phyloP scores from a whole-genome alignment of 1,140 invertebrate genomes.

The Drosophila bipectinata region DNA sequence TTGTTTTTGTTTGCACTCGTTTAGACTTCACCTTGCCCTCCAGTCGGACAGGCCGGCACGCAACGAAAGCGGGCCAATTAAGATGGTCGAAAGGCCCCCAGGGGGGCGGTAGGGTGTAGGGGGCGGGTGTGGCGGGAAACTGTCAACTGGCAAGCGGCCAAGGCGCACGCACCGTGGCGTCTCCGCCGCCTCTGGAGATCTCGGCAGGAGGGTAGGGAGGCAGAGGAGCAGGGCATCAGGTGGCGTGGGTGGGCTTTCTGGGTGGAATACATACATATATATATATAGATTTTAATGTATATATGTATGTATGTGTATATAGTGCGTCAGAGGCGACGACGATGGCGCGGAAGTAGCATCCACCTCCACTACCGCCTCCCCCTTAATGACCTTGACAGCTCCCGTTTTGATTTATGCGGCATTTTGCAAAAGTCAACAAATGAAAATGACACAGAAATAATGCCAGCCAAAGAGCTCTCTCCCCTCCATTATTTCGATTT shows the following conservation, averaged over 20 bases:
- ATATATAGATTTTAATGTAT: neutral
- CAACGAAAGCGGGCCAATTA: constrained; percentile 53
- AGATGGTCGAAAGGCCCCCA: neutral
- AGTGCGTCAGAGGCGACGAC: constrained; percentile 43
- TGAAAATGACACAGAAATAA: constrained; percentile 71
- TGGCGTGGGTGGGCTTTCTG: constrained; percentile 6
- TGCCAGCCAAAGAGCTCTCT: constrained; percentile 26
- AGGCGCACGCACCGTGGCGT: constrained; percentile 53
- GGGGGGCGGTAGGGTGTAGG: neutral
- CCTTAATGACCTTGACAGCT: constrained; percentile 33
- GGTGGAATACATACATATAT: neutral
- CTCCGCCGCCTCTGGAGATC: constrained; percentile 12
- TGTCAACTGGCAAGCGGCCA: constrained; percentile 48
- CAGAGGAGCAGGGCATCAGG: constrained; percentile 14
- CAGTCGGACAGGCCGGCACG: constrained; percentile 32
- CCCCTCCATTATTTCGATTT: constrained; percentile 26
- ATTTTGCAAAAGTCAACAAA: constrained; percentile 79
- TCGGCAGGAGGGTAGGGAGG: neutral
- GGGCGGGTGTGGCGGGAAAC: neutral
- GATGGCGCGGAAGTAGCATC: constrained; percentile 45
- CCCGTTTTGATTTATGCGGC: constrained; percentile 72
- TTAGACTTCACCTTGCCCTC: constrained; percentile 18
- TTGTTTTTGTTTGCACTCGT: neutral
- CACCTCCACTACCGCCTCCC: constrained; percentile 3
- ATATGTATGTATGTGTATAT: neutral